These are phyloP conservation scores for Drosophila sp. DNA, from an alignment of 1,140 invertebrate species.

Conservation along the genomic window DNA sequence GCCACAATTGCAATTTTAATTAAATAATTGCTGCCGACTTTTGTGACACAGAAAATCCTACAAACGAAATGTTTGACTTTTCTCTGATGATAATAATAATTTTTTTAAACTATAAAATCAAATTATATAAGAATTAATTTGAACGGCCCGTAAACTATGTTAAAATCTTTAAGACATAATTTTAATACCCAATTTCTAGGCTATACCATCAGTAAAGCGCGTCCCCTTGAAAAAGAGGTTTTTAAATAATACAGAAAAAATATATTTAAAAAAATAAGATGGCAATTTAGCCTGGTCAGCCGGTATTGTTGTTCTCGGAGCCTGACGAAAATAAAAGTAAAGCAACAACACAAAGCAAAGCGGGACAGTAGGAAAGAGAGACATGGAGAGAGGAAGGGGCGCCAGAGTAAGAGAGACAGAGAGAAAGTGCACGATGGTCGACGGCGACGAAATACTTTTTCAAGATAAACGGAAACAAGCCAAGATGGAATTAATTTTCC, in stretches of 20 bases:
- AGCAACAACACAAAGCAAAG: slow-evolving; percentile 68
- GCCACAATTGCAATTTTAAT: no score
- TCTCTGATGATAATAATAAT: no score
- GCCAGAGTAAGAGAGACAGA: not conserved
- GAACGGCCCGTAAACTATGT: not conserved
- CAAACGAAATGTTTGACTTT: no score
- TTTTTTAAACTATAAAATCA: no score
- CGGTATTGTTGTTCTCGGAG: slow-evolving; percentile 34
- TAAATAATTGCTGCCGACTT: no score
- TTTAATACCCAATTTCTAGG: slow-evolving; percentile 23
- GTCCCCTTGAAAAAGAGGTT: no score
- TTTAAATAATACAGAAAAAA: slow-evolving; percentile 29
- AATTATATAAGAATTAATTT: not conserved
- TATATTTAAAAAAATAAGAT: slow-evolving; percentile 42
- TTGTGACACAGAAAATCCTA: no score
- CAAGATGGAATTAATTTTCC: slow-evolving; percentile 84
- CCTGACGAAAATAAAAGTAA: slow-evolving; percentile 70
- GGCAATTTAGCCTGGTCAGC: slow-evolving; percentile 75
- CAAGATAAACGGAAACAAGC: slow-evolving; percentile 84
- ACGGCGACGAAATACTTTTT: slow-evolving; percentile 82
- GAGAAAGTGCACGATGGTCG: slow-evolving; percentile 24
- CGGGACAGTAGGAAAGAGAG: not conserved
- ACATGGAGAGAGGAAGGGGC: no score
- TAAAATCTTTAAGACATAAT: slow-evolving; percentile 25
- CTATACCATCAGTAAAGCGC: not conserved